Evolutionary conservation across 2,797 vertebrate species (phyloP).

Genomic region (Labroides dimidiatus): DNA sequence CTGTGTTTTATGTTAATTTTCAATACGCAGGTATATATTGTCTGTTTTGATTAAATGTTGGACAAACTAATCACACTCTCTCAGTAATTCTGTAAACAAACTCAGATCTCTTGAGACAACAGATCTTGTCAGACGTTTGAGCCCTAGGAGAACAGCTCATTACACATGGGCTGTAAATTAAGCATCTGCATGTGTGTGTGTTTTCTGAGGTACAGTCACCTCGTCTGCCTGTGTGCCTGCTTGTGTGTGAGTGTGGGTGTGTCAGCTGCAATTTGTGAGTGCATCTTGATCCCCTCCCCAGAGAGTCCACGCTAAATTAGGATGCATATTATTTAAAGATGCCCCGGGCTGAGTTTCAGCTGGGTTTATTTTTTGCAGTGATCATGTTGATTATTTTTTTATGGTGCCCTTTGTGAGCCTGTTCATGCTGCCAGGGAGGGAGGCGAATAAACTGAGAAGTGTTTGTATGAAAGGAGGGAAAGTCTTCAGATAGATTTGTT

Average conservation of each 20-base stretch:
- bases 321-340: constrained; percentile 82
- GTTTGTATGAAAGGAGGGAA: constrained; percentile 50
- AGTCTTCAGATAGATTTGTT: constrained; percentile 31
- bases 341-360: constrained; percentile 72
- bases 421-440: constrained; percentile 45
- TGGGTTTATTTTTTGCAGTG: constrained; percentile 66
- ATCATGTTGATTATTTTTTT: constrained; percentile 66
- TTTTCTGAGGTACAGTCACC: constrained; percentile 41
- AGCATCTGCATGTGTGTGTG: constrained; percentile 30
- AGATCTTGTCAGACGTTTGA: constrained; percentile 29
- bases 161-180: constrained; percentile 58
- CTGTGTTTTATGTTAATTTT: constrained; percentile 35
- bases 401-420: constrained; percentile 45
- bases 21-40: constrained; percentile 7
- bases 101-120: constrained; percentile 32
- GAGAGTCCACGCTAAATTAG: constrained; percentile 75
- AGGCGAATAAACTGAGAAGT: constrained; percentile 36
- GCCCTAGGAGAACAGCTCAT: constrained; percentile 55
- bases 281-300: constrained; percentile 71
- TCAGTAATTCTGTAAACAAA: constrained; percentile 21
- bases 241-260: constrained; percentile 62
- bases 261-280: constrained; percentile 72
- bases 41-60: constrained; percentile 30
- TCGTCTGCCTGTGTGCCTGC: constrained; percentile 32
- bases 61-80: constrained; percentile 1